phyloP scores from a whole-genome alignment of 1,140 invertebrate species.

The Hesperophylax magnus region DNA sequence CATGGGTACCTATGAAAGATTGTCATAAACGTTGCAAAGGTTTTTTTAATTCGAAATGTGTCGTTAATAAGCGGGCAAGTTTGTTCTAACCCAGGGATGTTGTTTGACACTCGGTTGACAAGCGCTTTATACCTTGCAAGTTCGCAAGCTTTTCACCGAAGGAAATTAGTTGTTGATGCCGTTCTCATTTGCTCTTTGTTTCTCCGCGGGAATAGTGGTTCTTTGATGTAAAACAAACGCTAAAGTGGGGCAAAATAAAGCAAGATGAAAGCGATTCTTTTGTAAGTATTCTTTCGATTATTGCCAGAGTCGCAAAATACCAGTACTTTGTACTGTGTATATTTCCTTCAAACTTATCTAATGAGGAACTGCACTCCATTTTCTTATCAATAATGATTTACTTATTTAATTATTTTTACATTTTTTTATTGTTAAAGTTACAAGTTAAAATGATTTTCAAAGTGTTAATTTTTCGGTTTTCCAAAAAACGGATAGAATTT shows the following conservation, averaged over 20 bases:
- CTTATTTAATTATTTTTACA: no score
- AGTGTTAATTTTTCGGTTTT: no score
- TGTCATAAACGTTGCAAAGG: not conserved
- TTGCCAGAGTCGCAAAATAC: not conserved
- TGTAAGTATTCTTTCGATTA: constrained; percentile 3
- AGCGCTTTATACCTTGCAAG: constrained; percentile 20
- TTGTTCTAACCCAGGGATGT: not conserved
- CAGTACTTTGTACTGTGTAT: no score
- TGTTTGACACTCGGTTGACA: not conserved
- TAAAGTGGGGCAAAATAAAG: not conserved
- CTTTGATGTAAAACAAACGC: constrained; percentile 36
- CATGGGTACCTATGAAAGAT: no score
- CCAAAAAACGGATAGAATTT: no score
- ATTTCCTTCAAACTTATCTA: no score
- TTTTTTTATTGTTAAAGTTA: no score
- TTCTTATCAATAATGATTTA: no score
- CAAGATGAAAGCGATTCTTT: constrained; percentile 27
- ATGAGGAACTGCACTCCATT: no score
- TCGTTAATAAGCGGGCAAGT: not conserved
- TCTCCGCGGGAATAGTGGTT: not conserved
- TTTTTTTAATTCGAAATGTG: constrained; percentile 2
- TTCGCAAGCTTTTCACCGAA: not conserved
- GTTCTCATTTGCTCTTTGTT: constrained; percentile 22
- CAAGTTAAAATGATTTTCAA: no score
- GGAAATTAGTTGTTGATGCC: constrained; percentile 17